A percentile compares a stretch with the other conserved stretches of the same genome.
These are phyloP conservation scores for Aricia agestis DNA, from an alignment of 1,140 invertebrate genomes.

Conservation along the genomic window DNA sequence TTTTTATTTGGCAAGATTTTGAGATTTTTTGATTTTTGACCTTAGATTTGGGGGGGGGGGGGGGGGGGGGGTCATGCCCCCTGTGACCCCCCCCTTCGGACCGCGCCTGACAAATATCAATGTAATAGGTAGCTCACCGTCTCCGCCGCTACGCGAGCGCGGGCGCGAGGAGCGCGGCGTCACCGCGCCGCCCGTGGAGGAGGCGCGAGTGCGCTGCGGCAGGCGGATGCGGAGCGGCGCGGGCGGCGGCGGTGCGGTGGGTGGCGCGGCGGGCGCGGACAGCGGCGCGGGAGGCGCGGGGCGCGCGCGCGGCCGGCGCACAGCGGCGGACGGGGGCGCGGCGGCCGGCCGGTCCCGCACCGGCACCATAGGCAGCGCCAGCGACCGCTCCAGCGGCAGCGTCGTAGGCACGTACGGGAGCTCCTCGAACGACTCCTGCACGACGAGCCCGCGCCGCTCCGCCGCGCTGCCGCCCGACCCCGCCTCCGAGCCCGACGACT, in stretches of 20 bases:
- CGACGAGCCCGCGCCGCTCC: conserved; percentile 85
- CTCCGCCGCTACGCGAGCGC: conserved; percentile 47
- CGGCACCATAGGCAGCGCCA: conserved; percentile 87
- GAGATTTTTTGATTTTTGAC: too few relatives aligned
- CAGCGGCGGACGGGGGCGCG: conserved; percentile 86
- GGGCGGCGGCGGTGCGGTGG: conserved; percentile 41
- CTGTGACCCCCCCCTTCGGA: too few relatives aligned
- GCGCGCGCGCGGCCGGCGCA: conserved; percentile 88
- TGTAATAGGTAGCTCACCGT: conserved; percentile 31
- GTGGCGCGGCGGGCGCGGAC: conserved; percentile 64
- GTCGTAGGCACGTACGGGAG: conserved; percentile 92
- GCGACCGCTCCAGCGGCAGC: conserved; percentile 86
- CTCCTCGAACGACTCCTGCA: conserved; percentile 91
- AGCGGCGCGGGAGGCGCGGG: conserved; percentile 80
- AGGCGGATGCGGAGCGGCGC: conserved; percentile 37
- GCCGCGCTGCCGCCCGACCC: conserved; percentile 77
- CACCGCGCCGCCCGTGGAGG: conserved; percentile 26
- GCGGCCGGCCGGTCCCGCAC: conserved; percentile 81
- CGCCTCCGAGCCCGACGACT: conserved; percentile 86
- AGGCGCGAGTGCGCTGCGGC: conserved; percentile 39
- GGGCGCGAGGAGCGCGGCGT: conserved; percentile 32
- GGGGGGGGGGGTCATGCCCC: too few relatives aligned
- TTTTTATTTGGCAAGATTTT: too few relatives aligned
- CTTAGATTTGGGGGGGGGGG: too few relatives aligned
- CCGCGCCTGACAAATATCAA: too few relatives aligned